A percentile compares a stretch with the other conserved stretches of the same genome.
Evolutionary conservation across 2,888 invertebrate genomes (phyloP).

Genomic region (Aleiodes leptofemur): DNA sequence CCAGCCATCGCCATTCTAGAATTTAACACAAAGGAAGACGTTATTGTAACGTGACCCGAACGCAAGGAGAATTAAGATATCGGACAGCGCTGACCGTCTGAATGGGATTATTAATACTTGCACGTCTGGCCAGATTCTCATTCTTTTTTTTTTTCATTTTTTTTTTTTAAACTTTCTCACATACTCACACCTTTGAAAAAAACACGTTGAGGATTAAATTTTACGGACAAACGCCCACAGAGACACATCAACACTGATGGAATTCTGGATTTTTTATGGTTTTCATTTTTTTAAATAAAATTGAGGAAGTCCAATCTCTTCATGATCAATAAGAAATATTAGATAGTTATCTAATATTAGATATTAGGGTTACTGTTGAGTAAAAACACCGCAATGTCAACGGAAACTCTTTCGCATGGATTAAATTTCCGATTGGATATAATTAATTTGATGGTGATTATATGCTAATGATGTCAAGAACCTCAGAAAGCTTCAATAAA

Average conservation of each 20-base stretch:
- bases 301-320: too few relatives aligned
- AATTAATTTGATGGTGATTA: too few relatives aligned
- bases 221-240: neutral
- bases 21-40: slow-evolving; percentile 63
- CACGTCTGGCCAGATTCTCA: slow-evolving; percentile 44
- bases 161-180: slow-evolving; percentile 24
- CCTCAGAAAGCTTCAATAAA: too few relatives aligned
- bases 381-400: too few relatives aligned
- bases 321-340: too few relatives aligned
- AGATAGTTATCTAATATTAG: too few relatives aligned
- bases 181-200: slow-evolving; percentile 1
- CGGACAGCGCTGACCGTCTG: slow-evolving; percentile 58
- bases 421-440: too few relatives aligned
- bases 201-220: neutral
- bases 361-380: too few relatives aligned
- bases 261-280: slow-evolving; percentile 31
- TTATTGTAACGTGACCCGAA: slow-evolving; percentile 67
- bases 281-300: too few relatives aligned
- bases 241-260: slow-evolving; percentile 35
- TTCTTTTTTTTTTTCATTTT: neutral
- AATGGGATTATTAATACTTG: slow-evolving; percentile 64
- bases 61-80: slow-evolving; percentile 70
- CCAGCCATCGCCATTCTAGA: slow-evolving; percentile 8
- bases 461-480: too few relatives aligned
- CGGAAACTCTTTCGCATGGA: too few relatives aligned